phyloP scores from a whole-genome alignment of 2,797 vertebrate species.

The Eulemur rubriventer region DNA sequence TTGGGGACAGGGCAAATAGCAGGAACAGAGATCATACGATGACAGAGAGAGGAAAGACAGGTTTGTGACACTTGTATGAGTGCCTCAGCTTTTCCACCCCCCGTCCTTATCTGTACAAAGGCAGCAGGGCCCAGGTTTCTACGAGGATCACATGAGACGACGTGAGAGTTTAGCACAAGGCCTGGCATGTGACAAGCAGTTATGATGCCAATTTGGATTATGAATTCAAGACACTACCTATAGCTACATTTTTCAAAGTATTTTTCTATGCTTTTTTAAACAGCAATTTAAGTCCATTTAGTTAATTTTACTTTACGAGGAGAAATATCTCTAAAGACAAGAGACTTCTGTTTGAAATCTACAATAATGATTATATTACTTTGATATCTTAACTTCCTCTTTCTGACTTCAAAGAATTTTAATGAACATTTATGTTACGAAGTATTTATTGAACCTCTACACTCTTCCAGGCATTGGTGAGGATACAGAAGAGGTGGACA shows the following conservation, averaged over 20 bases:
- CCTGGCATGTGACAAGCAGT: fast-evolving
- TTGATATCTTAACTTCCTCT: background rate
- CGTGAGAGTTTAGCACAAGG: fast-evolving
- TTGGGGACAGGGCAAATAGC: background rate
- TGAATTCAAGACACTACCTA: background rate
- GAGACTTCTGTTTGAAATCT: background rate
- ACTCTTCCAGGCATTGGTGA: background rate
- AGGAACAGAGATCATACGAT: background rate
- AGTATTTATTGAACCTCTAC: background rate
- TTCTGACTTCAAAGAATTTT: background rate
- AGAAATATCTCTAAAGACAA: background rate
- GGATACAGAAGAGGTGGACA: background rate
- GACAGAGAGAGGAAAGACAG: background rate
- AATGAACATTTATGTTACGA: too few species aligned
- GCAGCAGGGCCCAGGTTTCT: background rate
- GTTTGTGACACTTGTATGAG: background rate
- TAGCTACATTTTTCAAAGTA: background rate
- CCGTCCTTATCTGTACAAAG: background rate
- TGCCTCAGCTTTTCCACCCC: background rate
- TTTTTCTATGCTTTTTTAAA: background rate
- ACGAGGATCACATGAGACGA: fast-evolving
- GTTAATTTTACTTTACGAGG: background rate
- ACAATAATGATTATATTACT: background rate
- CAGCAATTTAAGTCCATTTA: background rate
- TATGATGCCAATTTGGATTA: fast-evolving